Base-by-base conservation (phyloP, 2,797 vertebrate species). In the Chelonia mydas region DNA sequence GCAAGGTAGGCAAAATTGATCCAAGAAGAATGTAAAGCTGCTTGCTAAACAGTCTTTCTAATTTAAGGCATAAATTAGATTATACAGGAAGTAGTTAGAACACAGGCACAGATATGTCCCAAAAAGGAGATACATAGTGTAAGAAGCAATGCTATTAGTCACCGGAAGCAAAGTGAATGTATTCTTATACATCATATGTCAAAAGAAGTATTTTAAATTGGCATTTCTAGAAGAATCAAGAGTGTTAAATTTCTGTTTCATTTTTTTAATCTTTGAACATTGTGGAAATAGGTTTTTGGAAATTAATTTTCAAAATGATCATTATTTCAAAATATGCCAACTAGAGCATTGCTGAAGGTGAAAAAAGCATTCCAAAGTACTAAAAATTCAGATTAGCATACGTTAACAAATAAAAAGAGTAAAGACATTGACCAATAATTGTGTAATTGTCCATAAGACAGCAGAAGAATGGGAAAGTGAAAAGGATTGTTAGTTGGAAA, bases 21-120 rank as follows among this genome's bases (percentile, higher is more conserved):
- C 91, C 5, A 59, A 91, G n/a, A 90, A 93, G 96, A 97, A 92
- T 31, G 19, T 89, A 96, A 96, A 94, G 5, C 51, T 96, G 31
- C 31, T 88, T 95, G 17, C 92, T 95, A 57, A 83, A 87, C 28
- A 92, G 88, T 2, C 28, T 95, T 96, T 93, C 79, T 93, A 89
- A 94, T 94, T 96, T 97, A 97, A 98, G 91, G 92, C 95, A 68
- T 81, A 93, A 86, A 82, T 95, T 97, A 94, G 50, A 31, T 95
- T 61, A 92, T 74, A 50, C 74, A 80, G 83, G 49, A 96, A 95
- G 68, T 79, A 90, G 55, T 41, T 83, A 95, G 85, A 93, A 90
- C 84, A 53, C 21, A 72, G 85, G 82, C 92, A 97, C 81, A 65
- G 79, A 86, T 86, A 50, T 59, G 19, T 94, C 88, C 55, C 82